phyloP scores from a whole-genome alignment of 2,797 vertebrate genomes.

The Falco concolor region DNA sequence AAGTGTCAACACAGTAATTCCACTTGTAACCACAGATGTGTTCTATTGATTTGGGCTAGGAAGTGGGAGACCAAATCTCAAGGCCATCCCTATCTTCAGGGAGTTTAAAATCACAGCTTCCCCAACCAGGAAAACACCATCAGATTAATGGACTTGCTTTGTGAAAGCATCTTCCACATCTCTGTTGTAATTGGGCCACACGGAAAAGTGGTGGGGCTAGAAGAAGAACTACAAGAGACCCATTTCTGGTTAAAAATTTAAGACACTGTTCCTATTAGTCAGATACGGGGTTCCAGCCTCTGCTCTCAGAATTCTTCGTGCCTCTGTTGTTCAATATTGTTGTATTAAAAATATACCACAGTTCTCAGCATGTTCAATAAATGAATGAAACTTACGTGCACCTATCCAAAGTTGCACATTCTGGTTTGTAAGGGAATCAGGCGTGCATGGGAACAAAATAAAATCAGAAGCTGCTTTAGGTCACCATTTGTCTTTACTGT shows the following conservation, averaged over 20 bases:
- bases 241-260: neutral
- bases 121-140: neutral
- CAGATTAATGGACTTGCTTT: neutral
- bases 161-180: neutral
- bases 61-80: neutral
- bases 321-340: neutral
- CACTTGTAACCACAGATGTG: neutral
- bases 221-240: neutral
- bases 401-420: neutral
- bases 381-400: neutral
- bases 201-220: neutral
- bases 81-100: neutral
- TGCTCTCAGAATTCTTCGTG: neutral
- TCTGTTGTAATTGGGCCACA: neutral
- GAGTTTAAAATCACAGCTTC: neutral
- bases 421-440: neutral
- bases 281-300: neutral
- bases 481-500: neutral
- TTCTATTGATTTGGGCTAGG: neutral
- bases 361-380: neutral
- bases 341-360: neutral
- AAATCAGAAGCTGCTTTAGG: neutral
- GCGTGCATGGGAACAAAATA: neutral
- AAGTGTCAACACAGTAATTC: neutral
- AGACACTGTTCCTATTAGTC: neutral